Evolutionary conservation across 2,113 vertebrate species (phyloP), one percentile per base, ranked within the genome.

Genomic region (Corythornis vintsioides): DNA sequence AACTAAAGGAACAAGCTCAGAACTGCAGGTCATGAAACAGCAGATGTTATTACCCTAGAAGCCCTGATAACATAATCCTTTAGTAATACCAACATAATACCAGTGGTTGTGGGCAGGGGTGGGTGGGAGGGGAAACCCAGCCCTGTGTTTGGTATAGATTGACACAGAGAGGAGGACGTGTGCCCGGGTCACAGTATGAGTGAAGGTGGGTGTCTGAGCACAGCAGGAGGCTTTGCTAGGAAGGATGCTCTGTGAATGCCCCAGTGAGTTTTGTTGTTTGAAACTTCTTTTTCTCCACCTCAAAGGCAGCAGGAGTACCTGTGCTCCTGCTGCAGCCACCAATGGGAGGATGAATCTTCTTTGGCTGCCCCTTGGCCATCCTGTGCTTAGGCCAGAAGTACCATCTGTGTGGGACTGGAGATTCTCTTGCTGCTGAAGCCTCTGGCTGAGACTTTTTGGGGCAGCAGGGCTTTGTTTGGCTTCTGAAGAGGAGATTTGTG

Each of bases 51-150:
- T 95, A 83, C 43, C 78, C 76, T 21, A 33, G 86, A 33, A 92
- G 78, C 57, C 45, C 86, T 95, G 93, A 96, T 95, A 96, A 92
- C 77, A 72, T 86, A 96, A 95, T 95, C 96, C 70, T 86, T 82
- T 86, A 77, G 57, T 90, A 95, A 94, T 42, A 21, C 83, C 71
- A 43, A 14, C 56, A 59, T 84, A 64, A 86, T 20, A 43, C 26
- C 40, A 59, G 89, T 73, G 67, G 57, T 74, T 47, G 89, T 70
- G 69, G 56, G 74, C 24, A 69, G 55, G 33, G 33, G 24, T 24
- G 38, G 6, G 70, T 61, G 35, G 7, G 72, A 57, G 35, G 15
- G 29, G 26, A 38, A 14, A n/a, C 11, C 20, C 31, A 75, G 61
- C n/a, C 18, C 15, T 76, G 76, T 13, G 3, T 7, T 43, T 28